phyloP scores from a whole-genome alignment of 2,113 vertebrate genomes.

The Turnix velox region DNA sequence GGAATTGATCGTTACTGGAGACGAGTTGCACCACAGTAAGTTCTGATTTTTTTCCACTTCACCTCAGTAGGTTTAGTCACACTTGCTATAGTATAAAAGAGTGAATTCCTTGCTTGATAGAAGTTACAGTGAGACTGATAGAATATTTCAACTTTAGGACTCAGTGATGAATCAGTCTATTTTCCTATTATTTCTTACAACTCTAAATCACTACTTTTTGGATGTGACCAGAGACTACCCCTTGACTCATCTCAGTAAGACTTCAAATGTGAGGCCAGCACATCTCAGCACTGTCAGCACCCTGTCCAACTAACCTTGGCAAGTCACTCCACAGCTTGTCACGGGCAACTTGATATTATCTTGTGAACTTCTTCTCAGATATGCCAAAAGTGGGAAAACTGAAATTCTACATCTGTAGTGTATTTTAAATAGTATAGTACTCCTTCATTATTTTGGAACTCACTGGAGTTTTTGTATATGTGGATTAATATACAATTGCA shows the following conservation, averaged over 20 bases:
- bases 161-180: not conserved
- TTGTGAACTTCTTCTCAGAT: not conserved
- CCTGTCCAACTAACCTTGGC: not conserved
- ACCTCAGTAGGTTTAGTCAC: not conserved
- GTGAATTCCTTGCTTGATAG: not conserved
- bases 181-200: not conserved
- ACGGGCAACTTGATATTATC: not conserved
- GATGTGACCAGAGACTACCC: too few relatives aligned
- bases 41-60: not conserved
- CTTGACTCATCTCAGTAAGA: not conserved
- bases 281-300: not conserved
- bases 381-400: not conserved
- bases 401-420: not conserved
- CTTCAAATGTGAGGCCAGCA: not conserved
- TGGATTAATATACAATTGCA: not conserved
- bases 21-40: slow-evolving; percentile 93
- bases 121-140: not conserved
- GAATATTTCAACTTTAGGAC: not conserved
- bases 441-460: not conserved
- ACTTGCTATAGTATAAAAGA: not conserved
- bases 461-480: not conserved
- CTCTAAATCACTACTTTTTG: too few relatives aligned
- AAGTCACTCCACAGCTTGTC: not conserved
- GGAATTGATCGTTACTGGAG: slow-evolving; percentile 99
- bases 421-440: not conserved